phyloP scores from a whole-genome alignment of 1,140 invertebrate species.

The Schlechtendalia chinensis region DNA sequence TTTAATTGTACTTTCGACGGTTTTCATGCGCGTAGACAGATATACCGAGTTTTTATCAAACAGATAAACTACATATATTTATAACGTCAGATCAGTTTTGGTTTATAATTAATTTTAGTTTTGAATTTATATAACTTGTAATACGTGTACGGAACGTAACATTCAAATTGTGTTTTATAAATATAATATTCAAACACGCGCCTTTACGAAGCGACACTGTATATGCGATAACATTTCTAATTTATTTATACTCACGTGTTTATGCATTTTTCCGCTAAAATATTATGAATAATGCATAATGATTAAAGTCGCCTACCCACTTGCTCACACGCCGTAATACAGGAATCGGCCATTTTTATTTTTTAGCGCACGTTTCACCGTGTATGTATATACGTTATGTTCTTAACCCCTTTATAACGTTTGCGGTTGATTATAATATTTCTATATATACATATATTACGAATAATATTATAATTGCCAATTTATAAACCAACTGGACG shows the following conservation, averaged over 20 bases:
- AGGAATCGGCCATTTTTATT: constrained; percentile 17
- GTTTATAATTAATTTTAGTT: too few species aligned
- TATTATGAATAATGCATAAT: constrained; percentile 27
- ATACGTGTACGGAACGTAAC: too few species aligned
- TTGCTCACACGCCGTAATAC: neutral
- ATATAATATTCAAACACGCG: neutral
- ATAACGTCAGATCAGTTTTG: too few species aligned
- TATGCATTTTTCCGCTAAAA: constrained; percentile 22
- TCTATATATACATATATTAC: too few species aligned
- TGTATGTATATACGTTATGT: neutral
- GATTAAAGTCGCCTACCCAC: constrained; percentile 6
- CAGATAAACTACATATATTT: too few species aligned
- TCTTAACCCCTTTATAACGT: neutral
- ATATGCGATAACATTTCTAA: constrained; percentile 21
- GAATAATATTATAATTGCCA: neutral
- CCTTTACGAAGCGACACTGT: neutral
- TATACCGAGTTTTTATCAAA: too few species aligned
- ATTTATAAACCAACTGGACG: constrained; percentile 9
- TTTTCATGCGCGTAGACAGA: too few species aligned
- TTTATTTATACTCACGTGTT: neutral
- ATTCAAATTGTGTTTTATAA: neutral
- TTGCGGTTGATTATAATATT: constrained; percentile 10
- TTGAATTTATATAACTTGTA: too few species aligned
- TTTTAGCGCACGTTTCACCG: neutral
- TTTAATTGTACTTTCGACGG: too few species aligned